Percentiles rank a stretch among this genome's conserved stretches.
Evolutionary conservation across 2,797 vertebrate genomes (phyloP).

Genomic region (Hydrophis major): DNA sequence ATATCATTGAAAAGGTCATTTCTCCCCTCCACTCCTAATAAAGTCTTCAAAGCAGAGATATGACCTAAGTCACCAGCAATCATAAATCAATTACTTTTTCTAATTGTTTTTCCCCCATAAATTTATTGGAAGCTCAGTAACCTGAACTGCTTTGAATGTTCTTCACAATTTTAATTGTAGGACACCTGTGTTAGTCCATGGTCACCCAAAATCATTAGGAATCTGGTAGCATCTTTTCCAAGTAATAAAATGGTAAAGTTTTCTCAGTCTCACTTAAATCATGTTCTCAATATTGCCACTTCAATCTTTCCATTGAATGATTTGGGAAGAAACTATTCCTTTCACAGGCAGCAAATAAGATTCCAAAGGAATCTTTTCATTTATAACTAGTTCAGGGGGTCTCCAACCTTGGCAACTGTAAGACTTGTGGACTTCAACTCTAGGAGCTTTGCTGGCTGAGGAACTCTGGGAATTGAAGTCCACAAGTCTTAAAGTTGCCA

Average conservation of each 20-base stretch:
- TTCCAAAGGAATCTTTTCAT: neutral
- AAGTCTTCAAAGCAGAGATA: neutral
- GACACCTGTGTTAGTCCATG: neutral
- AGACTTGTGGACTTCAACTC: no score
- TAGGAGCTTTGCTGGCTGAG: no score
- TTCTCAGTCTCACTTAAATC: neutral
- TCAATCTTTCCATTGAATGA: neutral
- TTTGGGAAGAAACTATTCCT: neutral
- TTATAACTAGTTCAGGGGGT: neutral
- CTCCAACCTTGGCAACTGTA: no score
- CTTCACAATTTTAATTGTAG: neutral
- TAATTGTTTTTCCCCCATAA: neutral
- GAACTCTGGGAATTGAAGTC: no score
- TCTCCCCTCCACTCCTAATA: conserved; percentile 6
- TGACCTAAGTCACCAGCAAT: neutral
- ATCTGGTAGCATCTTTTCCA: neutral
- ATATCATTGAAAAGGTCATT: conserved; percentile 36
- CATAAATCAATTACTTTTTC: neutral
- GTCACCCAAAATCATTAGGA: neutral
- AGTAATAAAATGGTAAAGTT: neutral
- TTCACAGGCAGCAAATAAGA: neutral
- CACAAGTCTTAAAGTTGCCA: no score
- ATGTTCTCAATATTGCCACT: neutral
- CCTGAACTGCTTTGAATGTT: neutral
- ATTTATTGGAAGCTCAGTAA: neutral